Percentiles rank a stretch among this genome's conserved stretches.
Evolutionary conservation across 2,888 invertebrate genomes (phyloP).

Genomic region (Anthrax anthrax): DNA sequence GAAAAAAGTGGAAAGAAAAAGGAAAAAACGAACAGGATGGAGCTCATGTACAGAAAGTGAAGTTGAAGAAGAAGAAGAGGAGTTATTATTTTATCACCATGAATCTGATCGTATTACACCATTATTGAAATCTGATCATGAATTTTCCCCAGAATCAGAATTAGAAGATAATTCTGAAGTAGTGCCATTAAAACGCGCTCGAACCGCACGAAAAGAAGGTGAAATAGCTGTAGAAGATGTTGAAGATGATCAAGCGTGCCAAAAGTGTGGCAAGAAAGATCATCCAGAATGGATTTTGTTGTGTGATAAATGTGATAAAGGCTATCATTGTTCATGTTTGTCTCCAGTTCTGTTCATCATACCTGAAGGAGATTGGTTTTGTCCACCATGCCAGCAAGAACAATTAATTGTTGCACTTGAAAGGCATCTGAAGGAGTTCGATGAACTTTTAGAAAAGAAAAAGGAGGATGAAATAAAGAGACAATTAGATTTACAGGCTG

Average conservation of each 20-base stretch:
- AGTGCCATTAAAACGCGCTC: constrained; percentile 65
- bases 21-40: constrained; percentile 32
- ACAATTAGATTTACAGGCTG: constrained; percentile 13
- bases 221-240: constrained; percentile 48
- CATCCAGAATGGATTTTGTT: constrained; percentile 95
- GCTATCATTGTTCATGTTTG: constrained; percentile 95
- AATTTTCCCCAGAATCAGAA: constrained; percentile 86
- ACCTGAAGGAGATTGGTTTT: constrained; percentile 97
- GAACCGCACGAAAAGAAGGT: constrained; percentile 67
- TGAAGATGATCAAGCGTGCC: constrained; percentile 46
- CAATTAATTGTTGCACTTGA: constrained; percentile 57
- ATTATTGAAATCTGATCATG: constrained; percentile 73
- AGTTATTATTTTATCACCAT: constrained; percentile 34
- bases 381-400: constrained; percentile 93
- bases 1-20: constrained; percentile 31
- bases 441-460: constrained; percentile 49
- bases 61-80: constrained; percentile 36
- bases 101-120: constrained; percentile 38
- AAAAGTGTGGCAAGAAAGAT: constrained; percentile 78
- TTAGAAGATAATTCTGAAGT: constrained; percentile 46
- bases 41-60: constrained; percentile 34
- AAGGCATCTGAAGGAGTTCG: constrained; percentile 58
- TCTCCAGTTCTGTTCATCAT: constrained; percentile 83
- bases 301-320: constrained; percentile 89
- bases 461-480: constrained; percentile 17